These are phyloP conservation scores for Archilochus colubris DNA, from an alignment of 2,113 vertebrate genomes.

Conservation along the genomic window DNA sequence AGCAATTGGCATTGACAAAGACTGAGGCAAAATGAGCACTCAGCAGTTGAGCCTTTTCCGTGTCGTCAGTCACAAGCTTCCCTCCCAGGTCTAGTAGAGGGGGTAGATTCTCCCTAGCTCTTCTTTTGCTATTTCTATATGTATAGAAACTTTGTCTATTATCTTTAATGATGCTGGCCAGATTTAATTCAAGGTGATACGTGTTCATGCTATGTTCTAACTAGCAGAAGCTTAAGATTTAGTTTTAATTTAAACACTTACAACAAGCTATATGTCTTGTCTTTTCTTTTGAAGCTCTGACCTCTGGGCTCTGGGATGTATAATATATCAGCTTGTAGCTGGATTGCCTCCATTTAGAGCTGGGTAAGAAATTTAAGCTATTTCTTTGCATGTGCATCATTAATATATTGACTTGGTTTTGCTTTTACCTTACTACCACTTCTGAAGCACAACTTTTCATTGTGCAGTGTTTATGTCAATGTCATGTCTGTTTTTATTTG, in stretches of 20 bases:
- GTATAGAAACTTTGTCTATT: too few relatives aligned
- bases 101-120: too few relatives aligned
- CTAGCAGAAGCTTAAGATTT: neutral
- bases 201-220: neutral
- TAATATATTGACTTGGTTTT: neutral
- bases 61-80: too few relatives aligned
- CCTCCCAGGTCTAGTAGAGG: too few relatives aligned
- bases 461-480: neutral
- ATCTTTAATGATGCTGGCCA: too few relatives aligned
- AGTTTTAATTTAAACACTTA: neutral
- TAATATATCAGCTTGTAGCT: slow-evolving; percentile 98
- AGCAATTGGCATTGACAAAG: too few relatives aligned
- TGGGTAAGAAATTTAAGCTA: slow-evolving; percentile 82
- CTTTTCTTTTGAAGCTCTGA: slow-evolving; percentile 82
- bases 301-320: slow-evolving; percentile 98
- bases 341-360: slow-evolving; percentile 98
- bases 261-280: neutral
- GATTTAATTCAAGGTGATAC: too few relatives aligned
- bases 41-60: too few relatives aligned
- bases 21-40: too few relatives aligned
- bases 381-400: neutral
- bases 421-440: neutral
- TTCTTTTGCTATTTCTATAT: too few relatives aligned
- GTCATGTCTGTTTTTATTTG: neutral
- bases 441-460: neutral